Evolutionary conservation across 2,797 vertebrate species (phyloP).

Genomic region (Thunnus albacares): DNA sequence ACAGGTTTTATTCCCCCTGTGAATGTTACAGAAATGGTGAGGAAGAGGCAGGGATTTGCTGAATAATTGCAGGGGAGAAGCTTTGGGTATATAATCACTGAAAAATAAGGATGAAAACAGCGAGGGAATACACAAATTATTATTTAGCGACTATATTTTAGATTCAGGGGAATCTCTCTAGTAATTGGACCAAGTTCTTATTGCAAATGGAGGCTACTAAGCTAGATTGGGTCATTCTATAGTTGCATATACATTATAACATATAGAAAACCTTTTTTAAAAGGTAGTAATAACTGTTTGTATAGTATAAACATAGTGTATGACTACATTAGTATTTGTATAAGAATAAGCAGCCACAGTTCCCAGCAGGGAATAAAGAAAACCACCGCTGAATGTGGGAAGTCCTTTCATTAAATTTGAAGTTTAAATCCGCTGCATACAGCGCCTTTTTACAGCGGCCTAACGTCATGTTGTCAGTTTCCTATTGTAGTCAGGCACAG

Average conservation of each 20-base stretch:
- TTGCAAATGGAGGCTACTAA: conserved; percentile 37
- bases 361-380: conserved; percentile 65
- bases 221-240: conserved; percentile 38
- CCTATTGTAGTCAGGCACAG: conserved; percentile 71
- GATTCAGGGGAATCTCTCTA: conserved; percentile 21
- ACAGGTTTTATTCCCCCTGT: conserved; percentile 43
- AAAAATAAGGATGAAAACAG: conserved; percentile 44
- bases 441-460: conserved; percentile 52
- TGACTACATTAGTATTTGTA: conserved; percentile 38
- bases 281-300: conserved; percentile 38
- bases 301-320: conserved; percentile 15
- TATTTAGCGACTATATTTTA: conserved; percentile 39
- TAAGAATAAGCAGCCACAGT: conserved; percentile 57
- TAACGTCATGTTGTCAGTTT: conserved; percentile 67
- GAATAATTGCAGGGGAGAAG: conserved; percentile 51
- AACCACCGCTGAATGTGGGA: conserved; percentile 57
- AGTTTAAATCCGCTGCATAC: conserved; percentile 75
- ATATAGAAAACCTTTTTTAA: conserved; percentile 38
- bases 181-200: conserved; percentile 38
- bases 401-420: conserved; percentile 74
- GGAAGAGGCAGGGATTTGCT: conserved; percentile 44
- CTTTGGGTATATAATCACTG: conserved; percentile 60
- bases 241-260: conserved; percentile 28
- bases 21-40: conserved; percentile 38
- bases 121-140: conserved; percentile 33